Base-by-base conservation (phyloP, 2,888 invertebrate genomes). In the Netelia virgata region DNA sequence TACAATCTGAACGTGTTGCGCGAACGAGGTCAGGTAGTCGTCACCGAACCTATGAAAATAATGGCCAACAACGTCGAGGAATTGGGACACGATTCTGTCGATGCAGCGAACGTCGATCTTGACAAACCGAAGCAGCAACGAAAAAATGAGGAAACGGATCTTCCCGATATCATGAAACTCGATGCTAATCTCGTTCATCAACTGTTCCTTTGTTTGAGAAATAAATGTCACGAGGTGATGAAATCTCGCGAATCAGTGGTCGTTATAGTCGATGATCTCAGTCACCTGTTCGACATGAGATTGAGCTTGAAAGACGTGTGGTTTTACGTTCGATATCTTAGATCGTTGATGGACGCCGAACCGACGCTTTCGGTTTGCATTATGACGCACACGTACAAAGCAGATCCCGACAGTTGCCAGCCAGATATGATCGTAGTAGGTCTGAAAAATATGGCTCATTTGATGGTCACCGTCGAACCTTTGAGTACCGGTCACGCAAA, bases 401-500 rank as follows among this genome's bases (percentile, higher is more conserved):
- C 95, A 87, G 95, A 96, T 93, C 92, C 94, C 3, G 95, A 96
- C 47, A 86, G 83, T 63, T 92, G 90, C 78, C 86, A 89, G 18
- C 87, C 92, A 83, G 93, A 95, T 90, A 92, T 95, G 41, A 93
- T 96, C 84, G 94, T 95, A 50, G 96, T 95, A 90, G 94, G 95
- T 74, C 91, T 97, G 66, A 95, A 95, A 85, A 96, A 97, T 91
- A 94, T 95, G 89, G 95, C 96, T 3, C 94, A 96, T 88, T 94
- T 96, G 9, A 94, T 95, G 64, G 94, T 97, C 20, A 95, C 95
- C 85, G 95, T 97, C 9, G 95, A 96, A 75, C 95, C 95, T 55
- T 92, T 97, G n/a, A 95, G 95, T 88, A 96, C 97, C 23, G 97
- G 97, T 1, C 94, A 95, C 88, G 97, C 97, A 90, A 94, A 94